Percentiles rank a stretch among this genome's conserved stretches.
phyloP scores from a whole-genome alignment of 2,113 vertebrate species.

The Perccottus glenii region DNA sequence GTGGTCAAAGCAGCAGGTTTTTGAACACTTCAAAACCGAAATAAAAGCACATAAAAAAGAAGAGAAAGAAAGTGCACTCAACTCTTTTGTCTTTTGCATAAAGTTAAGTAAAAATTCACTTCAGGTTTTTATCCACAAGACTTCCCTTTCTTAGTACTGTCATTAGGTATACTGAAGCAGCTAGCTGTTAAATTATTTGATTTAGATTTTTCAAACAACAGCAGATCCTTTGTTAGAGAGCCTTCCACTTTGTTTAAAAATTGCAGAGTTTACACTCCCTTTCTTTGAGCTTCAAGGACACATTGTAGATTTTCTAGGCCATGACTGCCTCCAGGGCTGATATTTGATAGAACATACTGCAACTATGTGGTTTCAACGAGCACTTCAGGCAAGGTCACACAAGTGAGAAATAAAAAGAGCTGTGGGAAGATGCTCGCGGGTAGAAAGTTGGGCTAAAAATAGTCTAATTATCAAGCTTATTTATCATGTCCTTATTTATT shows the following conservation, averaged over 20 bases:
- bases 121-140: not conserved
- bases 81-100: not conserved
- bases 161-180: not conserved
- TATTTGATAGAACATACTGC: conserved; percentile 38
- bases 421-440: not conserved
- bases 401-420: conserved; percentile 34
- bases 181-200: not conserved
- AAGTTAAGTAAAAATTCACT: not conserved
- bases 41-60: conserved; percentile 18
- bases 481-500: not conserved
- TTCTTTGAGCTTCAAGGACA: conserved; percentile 64
- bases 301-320: conserved; percentile 40
- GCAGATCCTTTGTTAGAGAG: conserved; percentile 4
- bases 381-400: conserved; percentile 59
- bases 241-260: conserved; percentile 18
- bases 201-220: conserved; percentile 18
- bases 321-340: conserved; percentile 38
- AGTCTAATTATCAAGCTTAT: not conserved
- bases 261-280: conserved; percentile 8
- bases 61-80: conserved; percentile 3
- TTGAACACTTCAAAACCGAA: not conserved
- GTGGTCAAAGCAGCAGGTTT: no score
- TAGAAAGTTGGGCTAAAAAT: conserved; percentile 7
- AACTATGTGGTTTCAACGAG: conserved; percentile 51
- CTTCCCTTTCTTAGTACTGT: no score